A percentile compares a stretch with the other conserved stretches of the same genome.
These are phyloP conservation scores for Euphonia xanthogaster DNA, from an alignment of 2,797 vertebrate species.

Conservation along the genomic window DNA sequence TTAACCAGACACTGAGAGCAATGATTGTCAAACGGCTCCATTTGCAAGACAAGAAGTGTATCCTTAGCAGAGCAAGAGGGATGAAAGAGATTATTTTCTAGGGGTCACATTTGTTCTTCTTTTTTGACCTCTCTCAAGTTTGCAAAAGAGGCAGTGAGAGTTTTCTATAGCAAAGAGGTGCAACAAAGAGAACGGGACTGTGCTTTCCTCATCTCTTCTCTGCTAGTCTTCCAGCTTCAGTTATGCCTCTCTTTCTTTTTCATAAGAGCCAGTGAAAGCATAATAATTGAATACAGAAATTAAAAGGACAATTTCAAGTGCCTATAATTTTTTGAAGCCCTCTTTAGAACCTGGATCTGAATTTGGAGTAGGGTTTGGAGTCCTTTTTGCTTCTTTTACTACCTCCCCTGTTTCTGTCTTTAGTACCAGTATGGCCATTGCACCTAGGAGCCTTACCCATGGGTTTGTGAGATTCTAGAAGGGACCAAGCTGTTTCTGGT, in stretches of 20 bases:
- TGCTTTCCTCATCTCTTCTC: not conserved
- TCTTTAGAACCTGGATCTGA: not conserved
- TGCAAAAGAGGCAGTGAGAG: conserved; percentile 41
- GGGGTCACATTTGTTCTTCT: conserved; percentile 68
- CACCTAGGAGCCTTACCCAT: not conserved
- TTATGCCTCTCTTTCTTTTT: not conserved
- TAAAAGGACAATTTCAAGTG: not conserved
- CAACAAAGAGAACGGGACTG: conserved; percentile 7
- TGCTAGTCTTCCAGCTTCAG: not conserved
- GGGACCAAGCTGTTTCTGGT: not conserved
- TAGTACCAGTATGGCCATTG: not conserved
- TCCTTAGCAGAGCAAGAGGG: conserved; percentile 61
- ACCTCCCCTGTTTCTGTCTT: not conserved
- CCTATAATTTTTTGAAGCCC: not conserved
- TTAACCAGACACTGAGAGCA: conserved; percentile 64
- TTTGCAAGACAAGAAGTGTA: conserved; percentile 73
- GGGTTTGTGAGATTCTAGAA: not conserved
- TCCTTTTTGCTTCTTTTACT: not conserved
- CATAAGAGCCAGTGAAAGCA: not conserved
- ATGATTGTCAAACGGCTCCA: conserved; percentile 67
- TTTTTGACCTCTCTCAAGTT: conserved; percentile 69
- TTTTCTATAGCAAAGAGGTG: conserved; percentile 47
- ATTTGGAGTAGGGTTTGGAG: not conserved
- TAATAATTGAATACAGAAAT: not conserved
- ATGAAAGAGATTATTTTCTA: conserved; percentile 72